Evolutionary conservation across 2,797 vertebrate species (phyloP).

Genomic region (Xiphophorus birchmanni): DNA sequence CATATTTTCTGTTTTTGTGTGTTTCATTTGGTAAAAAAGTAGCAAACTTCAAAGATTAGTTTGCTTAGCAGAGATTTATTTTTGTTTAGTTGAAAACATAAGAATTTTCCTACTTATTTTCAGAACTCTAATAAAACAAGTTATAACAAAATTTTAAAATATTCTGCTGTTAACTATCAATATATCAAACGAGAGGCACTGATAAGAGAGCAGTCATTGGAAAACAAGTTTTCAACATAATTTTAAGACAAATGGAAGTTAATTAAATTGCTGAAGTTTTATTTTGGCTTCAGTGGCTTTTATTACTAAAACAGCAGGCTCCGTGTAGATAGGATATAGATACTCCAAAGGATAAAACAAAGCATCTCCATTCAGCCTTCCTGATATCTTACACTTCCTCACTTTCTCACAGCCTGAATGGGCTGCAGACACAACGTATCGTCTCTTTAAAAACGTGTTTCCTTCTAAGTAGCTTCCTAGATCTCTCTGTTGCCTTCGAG

Average conservation of each 20-base stretch:
- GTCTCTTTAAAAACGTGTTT: neutral
- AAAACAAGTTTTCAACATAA: neutral
- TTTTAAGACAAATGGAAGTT: neutral
- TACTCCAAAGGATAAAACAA: neutral
- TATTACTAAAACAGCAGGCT: neutral
- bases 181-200: neutral
- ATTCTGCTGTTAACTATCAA: neutral
- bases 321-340: neutral
- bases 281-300: neutral
- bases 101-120: neutral
- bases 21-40: neutral
- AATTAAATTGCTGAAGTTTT: neutral
- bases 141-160: neutral
- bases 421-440: neutral
- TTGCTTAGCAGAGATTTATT: neutral
- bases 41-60: too few relatives aligned
- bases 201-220: neutral
- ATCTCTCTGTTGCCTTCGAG: neutral
- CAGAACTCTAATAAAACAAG: too few relatives aligned
- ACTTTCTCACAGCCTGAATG: neutral
- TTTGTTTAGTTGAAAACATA: too few relatives aligned
- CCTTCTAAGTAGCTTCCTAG: neutral
- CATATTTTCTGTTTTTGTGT: neutral
- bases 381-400: neutral
- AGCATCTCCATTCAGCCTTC: neutral